A percentile compares a stretch with the other conserved stretches of the same genome.
These are phyloP conservation scores for Trididemnum nubilum DNA, from an alignment of 23 tunicate genomes.

Conservation along the genomic window DNA sequence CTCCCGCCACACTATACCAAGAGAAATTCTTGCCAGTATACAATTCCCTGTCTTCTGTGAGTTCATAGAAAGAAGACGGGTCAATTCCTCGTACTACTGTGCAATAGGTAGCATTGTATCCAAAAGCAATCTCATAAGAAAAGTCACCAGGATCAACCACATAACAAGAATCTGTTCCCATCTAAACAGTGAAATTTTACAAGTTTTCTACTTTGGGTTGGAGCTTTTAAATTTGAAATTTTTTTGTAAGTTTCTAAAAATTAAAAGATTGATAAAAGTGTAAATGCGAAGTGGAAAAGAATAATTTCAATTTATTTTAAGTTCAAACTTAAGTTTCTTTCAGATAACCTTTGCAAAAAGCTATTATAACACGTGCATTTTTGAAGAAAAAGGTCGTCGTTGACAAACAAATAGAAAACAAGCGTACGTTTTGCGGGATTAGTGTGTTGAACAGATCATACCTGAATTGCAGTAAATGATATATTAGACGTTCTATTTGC, in stretches of 20 bases:
- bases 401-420: no score
- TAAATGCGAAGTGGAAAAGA: no score
- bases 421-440: no score
- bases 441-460: no score
- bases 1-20: neutral
- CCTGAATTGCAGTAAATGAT: constrained; percentile 50
- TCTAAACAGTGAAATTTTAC: constrained; percentile 9
- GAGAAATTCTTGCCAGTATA: constrained; percentile 18
- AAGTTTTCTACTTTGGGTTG: neutral
- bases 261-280: no score
- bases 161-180: constrained; percentile 55
- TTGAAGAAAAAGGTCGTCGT: no score
- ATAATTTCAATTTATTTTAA: no score
- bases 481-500: constrained; percentile 62
- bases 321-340: no score
- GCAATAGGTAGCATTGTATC: constrained; percentile 20
- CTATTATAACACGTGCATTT: no score
- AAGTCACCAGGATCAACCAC: constrained; percentile 59
- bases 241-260: no score
- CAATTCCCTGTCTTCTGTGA: constrained; percentile 21
- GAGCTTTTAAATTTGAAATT: no score
- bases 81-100: neutral
- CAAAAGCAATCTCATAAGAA: constrained; percentile 34
- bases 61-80: neutral
- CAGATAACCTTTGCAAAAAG: no score